Conservation (phyloP, 2,888 invertebrate genomes). For the Scaptomyza polygonia region DNA sequence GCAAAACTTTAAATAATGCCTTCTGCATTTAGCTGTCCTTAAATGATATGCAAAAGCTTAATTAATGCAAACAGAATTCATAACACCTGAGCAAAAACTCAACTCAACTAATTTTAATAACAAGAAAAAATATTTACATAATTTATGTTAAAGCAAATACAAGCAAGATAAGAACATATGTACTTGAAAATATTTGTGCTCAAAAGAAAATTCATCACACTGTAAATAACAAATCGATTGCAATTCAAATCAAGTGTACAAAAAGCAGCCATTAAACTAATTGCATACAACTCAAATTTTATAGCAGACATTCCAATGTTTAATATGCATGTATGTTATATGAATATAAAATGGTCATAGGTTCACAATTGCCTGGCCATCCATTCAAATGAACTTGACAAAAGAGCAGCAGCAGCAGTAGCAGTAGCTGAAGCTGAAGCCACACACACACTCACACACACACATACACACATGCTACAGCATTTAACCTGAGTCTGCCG, state of each 20-base stretch:
- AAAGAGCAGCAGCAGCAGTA: constrained; percentile 23
- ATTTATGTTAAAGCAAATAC: not conserved
- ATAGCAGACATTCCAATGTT: constrained; percentile 52
- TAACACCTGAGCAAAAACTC: not conserved
- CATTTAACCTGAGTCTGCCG: constrained; percentile 45
- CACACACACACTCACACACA: constrained; percentile 22
- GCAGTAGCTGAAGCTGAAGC: constrained; percentile 2
- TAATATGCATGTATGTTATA: constrained; percentile 59
- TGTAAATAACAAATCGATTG: constrained; percentile 25
- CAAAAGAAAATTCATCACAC: not conserved
- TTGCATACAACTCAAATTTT: constrained; percentile 62
- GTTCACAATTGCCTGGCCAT: constrained; percentile 18
- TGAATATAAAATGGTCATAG: constrained; percentile 58
- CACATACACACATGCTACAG: constrained; percentile 26
- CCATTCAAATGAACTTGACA: constrained; percentile 16
- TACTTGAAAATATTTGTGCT: not conserved
- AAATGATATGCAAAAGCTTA: too few relatives aligned
- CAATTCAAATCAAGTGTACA: constrained; percentile 17
- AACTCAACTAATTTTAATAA: not conserved
- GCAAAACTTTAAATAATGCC: too few relatives aligned
- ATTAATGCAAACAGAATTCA: too few relatives aligned
- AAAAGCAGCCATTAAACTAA: constrained; percentile 59
- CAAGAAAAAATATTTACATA: constrained; percentile 6
- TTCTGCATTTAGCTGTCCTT: too few relatives aligned
- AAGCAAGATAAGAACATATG: not conserved